These are phyloP conservation scores for Anarsia innoxiella DNA, from an alignment of 2,888 invertebrate genomes.

Conservation along the genomic window DNA sequence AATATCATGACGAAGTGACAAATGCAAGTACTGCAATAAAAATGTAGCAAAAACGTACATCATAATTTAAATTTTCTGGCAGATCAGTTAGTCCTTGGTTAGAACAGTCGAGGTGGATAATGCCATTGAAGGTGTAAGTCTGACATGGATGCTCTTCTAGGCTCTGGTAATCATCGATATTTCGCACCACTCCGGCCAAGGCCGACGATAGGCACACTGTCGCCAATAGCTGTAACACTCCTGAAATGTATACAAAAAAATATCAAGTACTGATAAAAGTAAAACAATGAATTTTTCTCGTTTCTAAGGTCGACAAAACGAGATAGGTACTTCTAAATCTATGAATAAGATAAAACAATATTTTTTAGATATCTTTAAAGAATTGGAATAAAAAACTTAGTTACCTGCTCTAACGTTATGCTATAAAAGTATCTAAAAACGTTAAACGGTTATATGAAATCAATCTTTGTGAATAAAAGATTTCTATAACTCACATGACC, in stretches of 20 bases:
- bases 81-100: conserved; percentile 48
- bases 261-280: not conserved
- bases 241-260: too few species aligned
- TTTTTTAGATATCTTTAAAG: too few species aligned
- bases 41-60: too few species aligned
- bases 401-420: too few species aligned
- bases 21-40: too few species aligned
- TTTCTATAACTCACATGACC: too few species aligned
- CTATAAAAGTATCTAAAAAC: too few species aligned
- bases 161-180: conserved; percentile 26
- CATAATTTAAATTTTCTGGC: conserved; percentile 45
- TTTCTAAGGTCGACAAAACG: not conserved
- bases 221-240: conserved; percentile 34
- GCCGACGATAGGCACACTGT: conserved; percentile 47
- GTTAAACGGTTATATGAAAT: too few species aligned
- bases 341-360: too few species aligned
- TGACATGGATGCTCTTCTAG: conserved; percentile 31
- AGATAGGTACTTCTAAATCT: not conserved
- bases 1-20: not conserved
- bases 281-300: not conserved
- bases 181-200: conserved; percentile 33
- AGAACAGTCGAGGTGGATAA: conserved; percentile 49
- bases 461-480: too few species aligned
- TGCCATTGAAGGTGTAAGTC: conserved; percentile 33
- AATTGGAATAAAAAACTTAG: too few species aligned